Evolutionary conservation across 2,888 invertebrate species (phyloP).

Genomic region (Cetonia aurata): DNA sequence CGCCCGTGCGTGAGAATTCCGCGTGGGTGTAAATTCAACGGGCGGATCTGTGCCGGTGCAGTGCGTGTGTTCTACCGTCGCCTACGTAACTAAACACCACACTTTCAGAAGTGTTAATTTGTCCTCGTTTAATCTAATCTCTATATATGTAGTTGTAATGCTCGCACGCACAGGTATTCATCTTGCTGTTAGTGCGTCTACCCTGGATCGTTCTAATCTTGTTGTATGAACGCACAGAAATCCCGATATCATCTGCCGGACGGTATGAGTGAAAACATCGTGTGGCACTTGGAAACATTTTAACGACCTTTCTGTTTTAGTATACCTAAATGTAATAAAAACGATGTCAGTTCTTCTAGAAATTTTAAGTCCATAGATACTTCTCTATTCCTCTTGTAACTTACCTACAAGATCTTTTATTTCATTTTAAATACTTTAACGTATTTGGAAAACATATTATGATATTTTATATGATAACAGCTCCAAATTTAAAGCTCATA

Average conservation of each 20-base stretch:
- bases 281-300: neutral
- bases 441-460: no score
- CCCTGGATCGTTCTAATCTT: neutral
- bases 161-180: no score
- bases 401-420: no score
- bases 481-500: no score
- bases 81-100: conserved; percentile 26
- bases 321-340: conserved; percentile 1
- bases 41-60: neutral
- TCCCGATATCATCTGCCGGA: neutral
- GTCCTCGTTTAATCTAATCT: conserved; percentile 33
- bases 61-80: neutral
- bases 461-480: no score
- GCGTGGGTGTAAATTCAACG: conserved; percentile 13
- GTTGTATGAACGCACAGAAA: neutral
- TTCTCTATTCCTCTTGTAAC: no score
- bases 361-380: no score
- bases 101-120: conserved; percentile 37
- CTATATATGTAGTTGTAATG: conserved; percentile 11
- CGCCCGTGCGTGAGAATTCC: conserved; percentile 6
- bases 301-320: conserved; percentile 11
- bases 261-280: neutral
- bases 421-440: no score
- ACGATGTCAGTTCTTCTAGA: no score
- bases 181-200: neutral